A percentile compares a stretch with the other conserved stretches of the same genome.
Evolutionary conservation across 2,888 invertebrate genomes (phyloP).

Genomic region (Odontocolon sp.): DNA sequence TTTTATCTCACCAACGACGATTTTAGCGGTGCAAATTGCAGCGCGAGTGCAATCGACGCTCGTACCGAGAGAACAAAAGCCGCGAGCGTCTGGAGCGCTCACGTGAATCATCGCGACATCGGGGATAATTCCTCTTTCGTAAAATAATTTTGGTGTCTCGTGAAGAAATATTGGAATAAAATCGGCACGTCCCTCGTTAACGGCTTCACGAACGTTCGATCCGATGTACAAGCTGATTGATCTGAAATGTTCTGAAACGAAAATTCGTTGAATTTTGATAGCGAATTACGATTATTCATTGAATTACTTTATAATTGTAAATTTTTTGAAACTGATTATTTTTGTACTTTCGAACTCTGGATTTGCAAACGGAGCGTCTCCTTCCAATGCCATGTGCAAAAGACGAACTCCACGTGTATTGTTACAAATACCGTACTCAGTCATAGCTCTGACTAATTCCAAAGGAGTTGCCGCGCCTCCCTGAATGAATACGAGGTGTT

Average conservation of each 20-base stretch:
- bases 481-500: slow-evolving; percentile 91
- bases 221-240: slow-evolving; percentile 96
- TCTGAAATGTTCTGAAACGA: slow-evolving; percentile 84
- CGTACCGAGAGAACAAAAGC: slow-evolving; percentile 95
- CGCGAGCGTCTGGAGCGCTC: slow-evolving; percentile 92
- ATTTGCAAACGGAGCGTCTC: slow-evolving; percentile 88
- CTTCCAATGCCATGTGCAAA: slow-evolving; percentile 97
- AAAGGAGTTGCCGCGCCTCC: slow-evolving; percentile 96
- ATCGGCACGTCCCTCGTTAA: slow-evolving; percentile 95
- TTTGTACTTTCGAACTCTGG: slow-evolving; percentile 83
- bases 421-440: slow-evolving; percentile 88
- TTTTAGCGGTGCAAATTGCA: slow-evolving; percentile 91
- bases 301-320: no score
- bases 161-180: slow-evolving; percentile 95
- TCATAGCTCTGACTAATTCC: slow-evolving; percentile 90
- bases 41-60: slow-evolving; percentile 96
- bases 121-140: slow-evolving; percentile 90
- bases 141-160: slow-evolving; percentile 95
- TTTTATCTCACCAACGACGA: slow-evolving; percentile 89
- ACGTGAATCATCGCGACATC: slow-evolving; percentile 92
- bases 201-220: slow-evolving; percentile 92
- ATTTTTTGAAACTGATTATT: no score
- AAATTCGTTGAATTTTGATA: not conserved
- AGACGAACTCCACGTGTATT: slow-evolving; percentile 89
- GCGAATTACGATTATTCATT: not conserved